phyloP scores from a whole-genome alignment of 2,888 invertebrate species.

The Yponomeuta plumbellus region DNA sequence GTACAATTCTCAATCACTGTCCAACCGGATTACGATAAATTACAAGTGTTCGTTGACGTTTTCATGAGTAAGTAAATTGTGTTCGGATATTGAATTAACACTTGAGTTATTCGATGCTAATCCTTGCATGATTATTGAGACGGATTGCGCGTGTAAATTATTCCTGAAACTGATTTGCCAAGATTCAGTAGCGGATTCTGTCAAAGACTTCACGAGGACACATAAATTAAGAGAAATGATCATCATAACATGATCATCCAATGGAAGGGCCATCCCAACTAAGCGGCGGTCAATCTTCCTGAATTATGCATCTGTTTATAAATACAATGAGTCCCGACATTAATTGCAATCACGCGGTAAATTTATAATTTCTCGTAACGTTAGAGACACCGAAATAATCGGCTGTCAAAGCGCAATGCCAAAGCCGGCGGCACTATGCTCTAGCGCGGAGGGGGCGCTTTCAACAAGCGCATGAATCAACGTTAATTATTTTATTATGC shows the following conservation, averaged over 20 bases:
- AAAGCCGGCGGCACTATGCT: slow-evolving; percentile 52
- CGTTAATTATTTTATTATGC: slow-evolving; percentile 66
- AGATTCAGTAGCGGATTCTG: neutral
- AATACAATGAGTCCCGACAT: slow-evolving; percentile 27
- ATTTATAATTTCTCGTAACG: slow-evolving; percentile 58
- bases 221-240: neutral
- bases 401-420: slow-evolving; percentile 69
- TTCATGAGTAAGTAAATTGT: slow-evolving; percentile 67
- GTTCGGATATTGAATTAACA: slow-evolving; percentile 17
- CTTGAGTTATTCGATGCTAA: slow-evolving; percentile 20
- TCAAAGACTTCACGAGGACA: neutral
- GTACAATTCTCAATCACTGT: slow-evolving; percentile 68
- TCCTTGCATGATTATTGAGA: neutral
- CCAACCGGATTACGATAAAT: slow-evolving; percentile 61
- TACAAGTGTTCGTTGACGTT: slow-evolving; percentile 71
- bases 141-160: neutral
- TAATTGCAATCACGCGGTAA: slow-evolving; percentile 49
- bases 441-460: slow-evolving; percentile 52
- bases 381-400: slow-evolving; percentile 68
- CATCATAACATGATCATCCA: slow-evolving; percentile 1
- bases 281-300: slow-evolving; percentile 8
- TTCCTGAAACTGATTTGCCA: neutral
- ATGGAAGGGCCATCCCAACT: neutral
- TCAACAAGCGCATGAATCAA: slow-evolving; percentile 62
- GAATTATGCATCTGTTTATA: slow-evolving; percentile 11